Percentiles rank a stretch among this genome's conserved stretches.
These are phyloP conservation scores for Mobula birostris DNA, from an alignment of 2,113 vertebrate genomes.

Conservation along the genomic window DNA sequence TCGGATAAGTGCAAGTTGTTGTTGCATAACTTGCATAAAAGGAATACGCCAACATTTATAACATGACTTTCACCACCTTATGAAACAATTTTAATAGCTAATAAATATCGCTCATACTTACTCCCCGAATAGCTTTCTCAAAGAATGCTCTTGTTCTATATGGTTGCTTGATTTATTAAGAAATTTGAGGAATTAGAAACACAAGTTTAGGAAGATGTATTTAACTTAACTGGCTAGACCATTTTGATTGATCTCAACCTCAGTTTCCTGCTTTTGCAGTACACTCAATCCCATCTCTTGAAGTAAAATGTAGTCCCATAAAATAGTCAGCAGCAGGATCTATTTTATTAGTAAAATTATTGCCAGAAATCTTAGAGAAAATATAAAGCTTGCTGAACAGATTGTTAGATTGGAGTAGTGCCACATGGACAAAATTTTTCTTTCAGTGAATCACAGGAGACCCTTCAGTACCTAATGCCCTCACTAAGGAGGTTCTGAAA, in stretches of 20 bases:
- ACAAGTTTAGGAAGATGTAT: not conserved
- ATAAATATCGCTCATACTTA: slow-evolving; percentile 9
- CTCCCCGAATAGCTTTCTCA: not conserved
- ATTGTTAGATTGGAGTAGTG: not conserved
- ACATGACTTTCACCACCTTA: not conserved
- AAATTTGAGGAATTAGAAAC: not conserved
- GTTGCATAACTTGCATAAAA: not conserved
- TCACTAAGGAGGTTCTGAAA: slow-evolving; percentile 3
- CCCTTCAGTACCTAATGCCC: not conserved
- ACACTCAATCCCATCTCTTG: not conserved
- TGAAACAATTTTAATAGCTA: not conserved
- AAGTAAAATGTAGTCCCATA: slow-evolving; percentile 15
- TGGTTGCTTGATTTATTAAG: not conserved
- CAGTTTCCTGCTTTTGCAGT: not conserved
- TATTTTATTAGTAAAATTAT: slow-evolving; percentile 1
- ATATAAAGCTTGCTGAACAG: not conserved
- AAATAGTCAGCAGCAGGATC: not conserved
- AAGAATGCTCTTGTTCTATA: not conserved
- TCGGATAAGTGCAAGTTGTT: not conserved
- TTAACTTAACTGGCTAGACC: not conserved
- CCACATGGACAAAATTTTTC: not conserved
- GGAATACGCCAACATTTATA: not conserved
- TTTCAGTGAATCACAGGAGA: not conserved
- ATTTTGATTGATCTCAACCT: not conserved
- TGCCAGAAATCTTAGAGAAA: not conserved